Evolutionary conservation across 2,888 invertebrate genomes (phyloP).

Genomic region (Loripinus fragilis): DNA sequence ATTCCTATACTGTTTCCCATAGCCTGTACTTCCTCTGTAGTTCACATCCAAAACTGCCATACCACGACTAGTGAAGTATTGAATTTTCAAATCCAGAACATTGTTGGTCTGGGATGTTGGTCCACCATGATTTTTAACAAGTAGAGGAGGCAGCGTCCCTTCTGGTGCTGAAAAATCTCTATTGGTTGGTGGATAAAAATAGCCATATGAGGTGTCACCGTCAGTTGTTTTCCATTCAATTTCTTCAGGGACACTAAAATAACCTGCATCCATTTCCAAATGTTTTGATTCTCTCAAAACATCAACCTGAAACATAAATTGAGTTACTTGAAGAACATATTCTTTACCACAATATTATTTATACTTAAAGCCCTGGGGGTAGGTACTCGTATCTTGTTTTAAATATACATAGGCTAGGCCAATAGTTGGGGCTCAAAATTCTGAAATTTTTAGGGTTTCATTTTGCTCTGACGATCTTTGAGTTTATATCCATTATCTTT

Average conservation of each 20-base stretch:
- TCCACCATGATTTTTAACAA: slow-evolving; percentile 84
- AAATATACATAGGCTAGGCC: too few species aligned
- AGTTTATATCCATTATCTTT: too few species aligned
- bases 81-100: slow-evolving; percentile 80
- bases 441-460: too few species aligned
- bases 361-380: too few species aligned
- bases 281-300: slow-evolving; percentile 69
- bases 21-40: slow-evolving; percentile 84
- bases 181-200: slow-evolving; percentile 82
- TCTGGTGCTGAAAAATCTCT: slow-evolving; percentile 70
- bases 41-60: slow-evolving; percentile 84
- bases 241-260: slow-evolving; percentile 81
- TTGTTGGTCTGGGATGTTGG: slow-evolving; percentile 80
- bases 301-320: slow-evolving; percentile 58
- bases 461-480: too few species aligned
- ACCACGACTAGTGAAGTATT: slow-evolving; percentile 83
- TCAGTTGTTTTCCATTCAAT: slow-evolving; percentile 79
- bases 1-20: slow-evolving; percentile 82
- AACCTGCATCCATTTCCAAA: slow-evolving; percentile 70
- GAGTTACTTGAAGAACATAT: too few species aligned
- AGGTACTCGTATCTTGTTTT: too few species aligned
- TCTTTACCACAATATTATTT: too few species aligned
- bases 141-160: slow-evolving; percentile 80
- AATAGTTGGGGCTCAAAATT: too few species aligned
- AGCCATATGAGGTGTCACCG: slow-evolving; percentile 75